These are phyloP conservation scores for Arothron firmamentum DNA, from an alignment of 2,113 vertebrate species.

Conservation along the genomic window DNA sequence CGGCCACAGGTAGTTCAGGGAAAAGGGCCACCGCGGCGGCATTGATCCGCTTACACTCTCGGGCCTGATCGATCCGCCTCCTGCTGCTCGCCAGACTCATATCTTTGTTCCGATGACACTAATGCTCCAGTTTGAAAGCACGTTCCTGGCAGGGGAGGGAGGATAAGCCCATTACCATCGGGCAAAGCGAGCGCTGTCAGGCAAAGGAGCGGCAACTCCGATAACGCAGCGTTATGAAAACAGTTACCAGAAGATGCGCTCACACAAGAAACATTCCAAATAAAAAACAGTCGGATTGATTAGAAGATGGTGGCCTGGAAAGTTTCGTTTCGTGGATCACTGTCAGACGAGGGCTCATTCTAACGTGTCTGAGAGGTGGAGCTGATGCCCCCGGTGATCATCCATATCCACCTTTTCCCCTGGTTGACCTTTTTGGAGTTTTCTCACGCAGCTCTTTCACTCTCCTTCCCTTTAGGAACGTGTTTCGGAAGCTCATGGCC, in stretches of 20 bases:
- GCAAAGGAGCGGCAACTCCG: slow-evolving; percentile 41
- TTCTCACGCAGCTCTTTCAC: neutral
- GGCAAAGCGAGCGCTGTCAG: slow-evolving; percentile 36
- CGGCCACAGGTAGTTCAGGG: slow-evolving; percentile 74
- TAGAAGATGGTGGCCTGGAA: too few relatives aligned
- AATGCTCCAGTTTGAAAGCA: slow-evolving; percentile 28
- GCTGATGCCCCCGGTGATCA: too few relatives aligned
- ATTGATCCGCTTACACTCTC: slow-evolving; percentile 53
- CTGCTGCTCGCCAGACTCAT: slow-evolving; percentile 18
- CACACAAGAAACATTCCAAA: slow-evolving; percentile 2
- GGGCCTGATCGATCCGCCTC: slow-evolving; percentile 27
- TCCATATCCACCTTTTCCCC: too few relatives aligned
- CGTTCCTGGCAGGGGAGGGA: slow-evolving; percentile 19
- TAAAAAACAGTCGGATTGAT: too few relatives aligned
- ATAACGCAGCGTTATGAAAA: slow-evolving; percentile 59
- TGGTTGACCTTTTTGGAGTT: too few relatives aligned
- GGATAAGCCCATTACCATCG: slow-evolving; percentile 58
- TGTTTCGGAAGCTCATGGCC: slow-evolving; percentile 78
- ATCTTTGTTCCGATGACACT: slow-evolving; percentile 13
- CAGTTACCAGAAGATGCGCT: slow-evolving; percentile 38
- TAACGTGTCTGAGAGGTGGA: too few relatives aligned
- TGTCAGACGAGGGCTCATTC: too few relatives aligned
- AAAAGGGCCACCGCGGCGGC: slow-evolving; percentile 35
- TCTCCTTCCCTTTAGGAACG: slow-evolving; percentile 63
- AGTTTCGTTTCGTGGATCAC: too few relatives aligned